These are phyloP conservation scores for Cephus pygmeus DNA, from an alignment of 2,888 invertebrate genomes.

Conservation along the genomic window DNA sequence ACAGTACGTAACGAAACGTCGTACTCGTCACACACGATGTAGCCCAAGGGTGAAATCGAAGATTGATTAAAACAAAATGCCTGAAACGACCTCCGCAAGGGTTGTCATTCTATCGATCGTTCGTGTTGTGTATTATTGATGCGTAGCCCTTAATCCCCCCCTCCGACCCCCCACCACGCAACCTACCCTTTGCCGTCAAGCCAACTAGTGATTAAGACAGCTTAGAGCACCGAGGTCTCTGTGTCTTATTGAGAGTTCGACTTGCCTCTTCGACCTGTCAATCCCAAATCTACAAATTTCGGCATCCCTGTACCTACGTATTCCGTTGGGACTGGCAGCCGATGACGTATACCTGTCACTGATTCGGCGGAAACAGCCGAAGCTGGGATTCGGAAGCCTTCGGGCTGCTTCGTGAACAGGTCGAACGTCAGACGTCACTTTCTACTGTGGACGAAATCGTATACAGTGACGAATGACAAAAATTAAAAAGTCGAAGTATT, in stretches of 20 bases:
- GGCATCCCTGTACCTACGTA: background rate
- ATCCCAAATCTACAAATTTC: background rate
- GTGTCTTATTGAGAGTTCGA: background rate
- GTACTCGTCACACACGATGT: background rate
- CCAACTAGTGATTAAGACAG: background rate
- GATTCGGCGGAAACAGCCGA: background rate
- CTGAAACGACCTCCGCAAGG: background rate
- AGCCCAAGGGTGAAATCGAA: slow-evolving; percentile 23
- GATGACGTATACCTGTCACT: background rate
- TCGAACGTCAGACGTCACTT: background rate
- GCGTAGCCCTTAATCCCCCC: background rate
- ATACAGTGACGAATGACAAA: too few species aligned
- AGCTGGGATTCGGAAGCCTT: background rate
- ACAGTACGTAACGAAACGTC: background rate
- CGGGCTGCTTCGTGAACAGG: too few species aligned
- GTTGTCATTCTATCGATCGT: background rate
- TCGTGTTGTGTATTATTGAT: background rate
- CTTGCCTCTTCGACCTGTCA: background rate
- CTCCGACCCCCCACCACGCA: too few species aligned
- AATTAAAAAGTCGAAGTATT: too few species aligned
- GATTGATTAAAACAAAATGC: slow-evolving; percentile 30
- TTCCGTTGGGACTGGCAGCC: background rate
- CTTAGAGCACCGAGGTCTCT: background rate
- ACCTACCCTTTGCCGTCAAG: too few species aligned
- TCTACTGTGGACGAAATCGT: too few species aligned